Percentiles rank a stretch among this genome's conserved stretches.
phyloP scores from a whole-genome alignment of 2,888 invertebrate genomes.

The Pasiphila rectangulata region DNA sequence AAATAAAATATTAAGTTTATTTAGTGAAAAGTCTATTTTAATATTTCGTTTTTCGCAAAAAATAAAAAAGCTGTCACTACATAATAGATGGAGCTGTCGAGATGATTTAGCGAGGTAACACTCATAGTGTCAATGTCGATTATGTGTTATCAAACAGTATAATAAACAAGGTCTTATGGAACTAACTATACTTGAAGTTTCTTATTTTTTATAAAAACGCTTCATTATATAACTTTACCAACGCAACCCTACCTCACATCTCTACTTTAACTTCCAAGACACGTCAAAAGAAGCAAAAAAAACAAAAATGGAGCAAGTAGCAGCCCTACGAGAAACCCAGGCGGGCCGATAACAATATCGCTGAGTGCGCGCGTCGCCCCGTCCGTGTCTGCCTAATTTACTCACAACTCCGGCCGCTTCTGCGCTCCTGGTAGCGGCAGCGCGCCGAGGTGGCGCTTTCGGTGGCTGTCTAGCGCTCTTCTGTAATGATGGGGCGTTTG shows the following conservation, averaged over 20 bases:
- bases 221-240: no score
- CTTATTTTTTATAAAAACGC: no score
- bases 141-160: no score
- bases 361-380: constrained; percentile 68
- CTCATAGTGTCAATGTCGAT: no score
- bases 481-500: constrained; percentile 13
- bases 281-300: not conserved
- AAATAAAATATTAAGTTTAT: no score
- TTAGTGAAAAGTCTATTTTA: no score
- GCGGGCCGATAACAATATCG: constrained; percentile 77
- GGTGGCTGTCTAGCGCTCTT: constrained; percentile 13
- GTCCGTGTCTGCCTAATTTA: constrained; percentile 59
- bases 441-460: constrained; percentile 19
- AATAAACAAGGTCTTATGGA: no score
- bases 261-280: not conserved
- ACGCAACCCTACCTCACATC: not conserved
- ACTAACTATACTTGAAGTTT: no score
- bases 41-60: no score
- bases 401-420: constrained; percentile 40
- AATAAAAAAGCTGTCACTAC: no score
- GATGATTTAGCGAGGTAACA: no score
- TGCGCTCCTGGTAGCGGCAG: constrained; percentile 48
- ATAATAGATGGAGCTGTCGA: no score
- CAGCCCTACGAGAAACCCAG: constrained; percentile 57
- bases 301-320: not conserved